Evolutionary conservation across 2,888 invertebrate genomes (phyloP).

Genomic region (Campoplex nolae): DNA sequence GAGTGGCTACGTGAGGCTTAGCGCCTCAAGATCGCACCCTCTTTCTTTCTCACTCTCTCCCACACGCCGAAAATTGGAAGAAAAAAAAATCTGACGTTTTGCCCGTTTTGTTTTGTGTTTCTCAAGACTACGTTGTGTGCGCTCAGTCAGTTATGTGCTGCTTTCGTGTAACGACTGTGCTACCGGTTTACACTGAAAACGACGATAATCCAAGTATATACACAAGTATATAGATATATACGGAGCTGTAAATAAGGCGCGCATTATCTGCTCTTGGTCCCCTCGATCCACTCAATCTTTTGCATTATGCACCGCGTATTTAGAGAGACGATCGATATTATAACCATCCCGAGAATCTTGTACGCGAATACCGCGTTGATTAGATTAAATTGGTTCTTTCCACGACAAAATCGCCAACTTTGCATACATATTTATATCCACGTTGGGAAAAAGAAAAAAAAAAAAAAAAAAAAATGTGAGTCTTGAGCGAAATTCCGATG

Average conservation of each 20-base stretch:
- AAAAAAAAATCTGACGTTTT: constrained; percentile 7
- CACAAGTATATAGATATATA: background rate
- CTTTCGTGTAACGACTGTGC: constrained; percentile 64
- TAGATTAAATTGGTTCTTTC: constrained; percentile 34
- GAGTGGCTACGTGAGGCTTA: constrained; percentile 70
- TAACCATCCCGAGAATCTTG: constrained; percentile 52
- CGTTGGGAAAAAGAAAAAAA: background rate
- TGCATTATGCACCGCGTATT: constrained; percentile 56
- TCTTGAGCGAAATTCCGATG: background rate
- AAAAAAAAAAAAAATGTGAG: background rate
- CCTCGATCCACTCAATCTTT: constrained; percentile 51
- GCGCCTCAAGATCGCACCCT: constrained; percentile 68
- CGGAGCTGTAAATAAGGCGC: constrained; percentile 44
- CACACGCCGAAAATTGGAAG: constrained; percentile 31
- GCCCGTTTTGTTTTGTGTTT: background rate
- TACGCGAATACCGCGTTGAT: constrained; percentile 35
- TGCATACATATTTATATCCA: background rate
- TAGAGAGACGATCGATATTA: constrained; percentile 47
- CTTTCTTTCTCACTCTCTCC: constrained; percentile 19
- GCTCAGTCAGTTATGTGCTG: constrained; percentile 58
- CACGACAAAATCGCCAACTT: constrained; percentile 12
- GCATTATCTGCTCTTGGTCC: constrained; percentile 58
- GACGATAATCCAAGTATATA: constrained; percentile 43
- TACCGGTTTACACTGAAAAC: constrained; percentile 67
- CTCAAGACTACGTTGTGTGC: constrained; percentile 61